Percentiles rank a stretch among this genome's conserved stretches.
phyloP scores from a whole-genome alignment of 2,113 vertebrate genomes.

The Arvicanthis niloticus region DNA sequence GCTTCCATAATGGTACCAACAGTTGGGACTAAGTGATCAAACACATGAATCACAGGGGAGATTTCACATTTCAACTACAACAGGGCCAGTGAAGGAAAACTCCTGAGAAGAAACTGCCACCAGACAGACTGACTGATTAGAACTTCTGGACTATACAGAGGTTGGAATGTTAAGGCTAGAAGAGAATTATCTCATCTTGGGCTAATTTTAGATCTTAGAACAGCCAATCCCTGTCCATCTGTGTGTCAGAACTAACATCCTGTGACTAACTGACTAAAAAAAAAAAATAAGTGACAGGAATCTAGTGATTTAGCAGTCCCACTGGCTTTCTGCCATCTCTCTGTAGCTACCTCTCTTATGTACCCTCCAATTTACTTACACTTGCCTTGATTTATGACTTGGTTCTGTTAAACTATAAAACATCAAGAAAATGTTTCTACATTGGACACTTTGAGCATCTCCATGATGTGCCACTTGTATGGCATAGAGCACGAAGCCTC shows the following conservation, averaged over 20 bases:
- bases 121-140: not conserved
- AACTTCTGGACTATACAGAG: not conserved
- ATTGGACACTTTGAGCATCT: not conserved
- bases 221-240: not conserved
- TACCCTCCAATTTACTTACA: not conserved
- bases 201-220: not conserved
- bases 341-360: not conserved
- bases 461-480: no score
- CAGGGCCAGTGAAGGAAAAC: not conserved
- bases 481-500: no score
- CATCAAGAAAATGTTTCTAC: not conserved
- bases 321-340: not conserved
- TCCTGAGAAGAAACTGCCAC: not conserved
- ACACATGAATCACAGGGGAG: no score
- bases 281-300: not conserved
- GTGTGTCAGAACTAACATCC: not conserved
- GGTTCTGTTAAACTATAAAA: not conserved
- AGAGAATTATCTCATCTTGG: not conserved
- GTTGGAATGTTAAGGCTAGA: not conserved
- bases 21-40: not conserved
- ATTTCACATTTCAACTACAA: not conserved
- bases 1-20: not conserved
- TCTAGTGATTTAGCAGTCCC: not conserved
- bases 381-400: not conserved
- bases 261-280: not conserved